A percentile compares a stretch with the other conserved stretches of the same genome.
phyloP scores from a whole-genome alignment of 1,140 invertebrate species.

The Idris sp. region DNA sequence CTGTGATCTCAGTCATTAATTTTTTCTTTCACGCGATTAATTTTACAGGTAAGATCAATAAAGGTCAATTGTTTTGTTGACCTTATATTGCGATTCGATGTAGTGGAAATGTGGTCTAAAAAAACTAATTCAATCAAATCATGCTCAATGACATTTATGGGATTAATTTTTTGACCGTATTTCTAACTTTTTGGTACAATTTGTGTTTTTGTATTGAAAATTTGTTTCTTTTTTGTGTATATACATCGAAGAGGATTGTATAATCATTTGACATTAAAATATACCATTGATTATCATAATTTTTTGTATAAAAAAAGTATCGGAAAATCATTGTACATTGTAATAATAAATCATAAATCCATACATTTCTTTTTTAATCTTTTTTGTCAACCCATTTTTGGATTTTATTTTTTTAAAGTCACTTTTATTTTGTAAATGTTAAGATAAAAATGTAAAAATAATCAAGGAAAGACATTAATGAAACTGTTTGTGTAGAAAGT shows the following conservation, averaged over 20 bases:
- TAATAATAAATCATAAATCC: conserved; percentile 36
- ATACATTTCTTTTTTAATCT: conserved; percentile 33
- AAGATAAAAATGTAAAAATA: background rate
- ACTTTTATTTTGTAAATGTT: background rate
- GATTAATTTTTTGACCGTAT: conserved; percentile 2
- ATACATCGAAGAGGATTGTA: conserved; percentile 9
- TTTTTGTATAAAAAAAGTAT: conserved; percentile 30
- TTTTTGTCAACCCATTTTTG: conserved; percentile 26
- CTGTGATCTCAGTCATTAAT: conserved; percentile 58
- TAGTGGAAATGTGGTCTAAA: background rate
- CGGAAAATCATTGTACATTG: conserved; percentile 30
- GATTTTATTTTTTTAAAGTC: background rate
- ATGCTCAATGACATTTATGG: conserved; percentile 5
- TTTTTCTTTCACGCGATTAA: conserved; percentile 18
- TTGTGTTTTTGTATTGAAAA: background rate
- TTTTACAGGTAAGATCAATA: conserved; percentile 45
- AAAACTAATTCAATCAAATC: too few species aligned
- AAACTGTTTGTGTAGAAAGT: conserved; percentile 37
- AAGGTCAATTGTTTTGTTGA: background rate
- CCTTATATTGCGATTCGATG: conserved; percentile 11
- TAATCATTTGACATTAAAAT: conserved; percentile 14
- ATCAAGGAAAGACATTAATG: conserved; percentile 8
- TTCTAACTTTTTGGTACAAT: too few species aligned
- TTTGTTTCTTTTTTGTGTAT: conserved; percentile 8
- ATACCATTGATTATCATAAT: background rate